Conservation (phyloP, 2,113 vertebrate species). For the Alaudala cheleensis region DNA sequence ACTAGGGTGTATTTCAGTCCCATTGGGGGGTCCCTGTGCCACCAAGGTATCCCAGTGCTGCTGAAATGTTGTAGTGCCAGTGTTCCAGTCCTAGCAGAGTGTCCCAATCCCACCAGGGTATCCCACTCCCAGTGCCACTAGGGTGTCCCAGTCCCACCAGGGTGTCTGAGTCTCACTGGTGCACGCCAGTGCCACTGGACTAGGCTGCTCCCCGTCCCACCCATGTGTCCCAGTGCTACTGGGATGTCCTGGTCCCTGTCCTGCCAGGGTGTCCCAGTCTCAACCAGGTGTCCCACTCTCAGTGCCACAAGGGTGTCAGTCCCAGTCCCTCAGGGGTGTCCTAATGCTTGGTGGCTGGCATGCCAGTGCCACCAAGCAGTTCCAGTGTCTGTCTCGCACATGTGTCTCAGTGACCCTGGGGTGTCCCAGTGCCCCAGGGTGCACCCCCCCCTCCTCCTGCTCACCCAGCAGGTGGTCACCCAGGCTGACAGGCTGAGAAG, state of each 20-base stretch:
- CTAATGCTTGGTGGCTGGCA: no score
- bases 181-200: not conserved
- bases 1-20: not conserved
- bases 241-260: not conserved
- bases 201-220: not conserved
- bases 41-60: not conserved
- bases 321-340: not conserved
- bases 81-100: not conserved
- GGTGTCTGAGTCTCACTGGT: not conserved
- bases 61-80: not conserved
- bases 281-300: not conserved
- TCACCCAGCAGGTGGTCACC: not conserved
- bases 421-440: not conserved
- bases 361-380: not conserved
- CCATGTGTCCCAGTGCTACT: not conserved
- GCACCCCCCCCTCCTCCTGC: accelerated
- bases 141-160: not conserved
- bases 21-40: not conserved
- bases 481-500: not conserved
- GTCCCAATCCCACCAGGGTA: not conserved
- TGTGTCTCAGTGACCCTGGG: not conserved
- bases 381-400: not conserved
- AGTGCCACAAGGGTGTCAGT: not conserved
- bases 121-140: not conserved
- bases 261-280: not conserved